phyloP scores from a whole-genome alignment of 1,140 invertebrate species.

The Eupeodes corollae region DNA sequence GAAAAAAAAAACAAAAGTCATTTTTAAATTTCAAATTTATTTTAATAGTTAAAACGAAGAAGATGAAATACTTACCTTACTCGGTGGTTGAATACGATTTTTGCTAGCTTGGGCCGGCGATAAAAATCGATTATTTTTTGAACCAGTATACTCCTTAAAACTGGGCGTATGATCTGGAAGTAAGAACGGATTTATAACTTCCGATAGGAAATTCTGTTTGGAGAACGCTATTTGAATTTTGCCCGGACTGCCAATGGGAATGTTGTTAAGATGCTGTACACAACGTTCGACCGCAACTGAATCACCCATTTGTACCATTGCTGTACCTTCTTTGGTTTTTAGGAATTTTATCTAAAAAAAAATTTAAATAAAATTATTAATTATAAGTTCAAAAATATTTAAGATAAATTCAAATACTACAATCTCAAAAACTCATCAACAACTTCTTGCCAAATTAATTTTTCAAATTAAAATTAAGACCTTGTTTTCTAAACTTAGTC shows the following conservation, averaged over 20 bases:
- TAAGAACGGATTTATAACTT: conserved; percentile 91
- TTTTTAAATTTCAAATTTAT: conserved; percentile 1
- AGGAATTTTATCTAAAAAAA: conserved; percentile 86
- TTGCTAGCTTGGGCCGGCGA: conserved; percentile 80
- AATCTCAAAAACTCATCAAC: no score
- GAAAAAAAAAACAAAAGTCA: conserved; percentile 14
- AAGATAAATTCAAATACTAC: no score
- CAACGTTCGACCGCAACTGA: conserved; percentile 86
- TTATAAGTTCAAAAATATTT: conserved; percentile 3
- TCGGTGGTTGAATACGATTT: conserved; percentile 83
- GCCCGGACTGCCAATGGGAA: conserved; percentile 57
- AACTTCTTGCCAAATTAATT: no score
- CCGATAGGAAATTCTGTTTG: conserved; percentile 92
- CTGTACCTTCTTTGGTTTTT: conserved; percentile 96
- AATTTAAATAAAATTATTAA: not conserved
- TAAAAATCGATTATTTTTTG: conserved; percentile 89
- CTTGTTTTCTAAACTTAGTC: no score
- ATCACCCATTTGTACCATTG: conserved; percentile 99
- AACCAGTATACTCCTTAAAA: conserved; percentile 94
- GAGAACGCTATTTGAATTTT: conserved; percentile 67
- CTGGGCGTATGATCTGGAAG: conserved; percentile 90
- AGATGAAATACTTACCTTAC: conserved; percentile 47
- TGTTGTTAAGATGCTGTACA: conserved; percentile 89
- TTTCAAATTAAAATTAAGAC: no score
- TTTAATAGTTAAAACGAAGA: not conserved